These are phyloP conservation scores for Passer montanus DNA, from an alignment of 2,113 vertebrate species.

Conservation along the genomic window DNA sequence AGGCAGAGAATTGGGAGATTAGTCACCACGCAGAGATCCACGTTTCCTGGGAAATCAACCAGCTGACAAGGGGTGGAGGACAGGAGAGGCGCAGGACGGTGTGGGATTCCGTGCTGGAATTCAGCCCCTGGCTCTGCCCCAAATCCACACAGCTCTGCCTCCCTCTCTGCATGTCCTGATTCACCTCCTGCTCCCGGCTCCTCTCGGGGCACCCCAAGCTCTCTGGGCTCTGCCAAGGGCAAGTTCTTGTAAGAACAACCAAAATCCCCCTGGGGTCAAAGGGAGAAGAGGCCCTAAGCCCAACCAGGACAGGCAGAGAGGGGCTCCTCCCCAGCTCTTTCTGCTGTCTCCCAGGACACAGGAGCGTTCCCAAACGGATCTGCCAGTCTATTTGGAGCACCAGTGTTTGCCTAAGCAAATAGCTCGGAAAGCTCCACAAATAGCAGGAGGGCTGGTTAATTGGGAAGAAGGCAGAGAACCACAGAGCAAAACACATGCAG, in stretches of 20 bases:
- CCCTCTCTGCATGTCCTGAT: neutral
- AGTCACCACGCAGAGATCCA: slow-evolving; percentile 34
- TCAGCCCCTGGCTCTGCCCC: neutral
- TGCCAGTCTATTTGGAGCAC: neutral
- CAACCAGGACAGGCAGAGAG: neutral
- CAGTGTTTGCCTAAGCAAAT: slow-evolving; percentile 16
- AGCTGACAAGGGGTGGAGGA: neutral
- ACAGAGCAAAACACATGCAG: neutral
- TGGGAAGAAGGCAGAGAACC: neutral
- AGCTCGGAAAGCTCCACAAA: neutral
- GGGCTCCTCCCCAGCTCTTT: neutral
- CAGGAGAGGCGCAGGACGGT: fast-evolving
- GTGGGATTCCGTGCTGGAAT: neutral
- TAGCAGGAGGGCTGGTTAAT: slow-evolving; percentile 4
- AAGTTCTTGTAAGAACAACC: neutral
- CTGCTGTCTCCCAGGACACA: neutral
- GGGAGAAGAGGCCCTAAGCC: neutral
- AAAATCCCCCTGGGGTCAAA: neutral
- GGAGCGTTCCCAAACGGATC: neutral
- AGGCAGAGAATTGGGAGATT: slow-evolving; percentile 6
- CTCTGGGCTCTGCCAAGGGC: neutral
- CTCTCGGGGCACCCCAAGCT: neutral
- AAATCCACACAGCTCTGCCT: neutral
- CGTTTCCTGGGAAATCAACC: neutral
- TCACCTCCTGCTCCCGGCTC: neutral